These are phyloP conservation scores for Montipora capitata DNA, from an alignment of 92 coral and sea anemone genomes.

Conservation along the genomic window DNA sequence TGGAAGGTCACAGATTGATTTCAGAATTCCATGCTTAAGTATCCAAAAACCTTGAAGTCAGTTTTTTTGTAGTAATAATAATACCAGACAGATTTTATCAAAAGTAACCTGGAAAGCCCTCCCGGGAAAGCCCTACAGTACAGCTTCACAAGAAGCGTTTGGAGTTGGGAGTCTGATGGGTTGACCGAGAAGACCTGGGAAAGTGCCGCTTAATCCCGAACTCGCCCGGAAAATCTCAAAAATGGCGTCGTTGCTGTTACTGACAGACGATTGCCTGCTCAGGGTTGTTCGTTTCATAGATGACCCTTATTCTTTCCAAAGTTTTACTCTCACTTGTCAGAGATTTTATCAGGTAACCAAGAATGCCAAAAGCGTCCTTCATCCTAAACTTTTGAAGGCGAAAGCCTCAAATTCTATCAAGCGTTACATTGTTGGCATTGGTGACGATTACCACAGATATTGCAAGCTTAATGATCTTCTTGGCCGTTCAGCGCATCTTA, in stretches of 20 bases:
- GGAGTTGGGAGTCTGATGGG: too few relatives aligned
- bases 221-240: too few relatives aligned
- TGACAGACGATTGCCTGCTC: constrained; percentile 64
- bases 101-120: too few relatives aligned
- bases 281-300: constrained; percentile 34
- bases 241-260: constrained; percentile 60
- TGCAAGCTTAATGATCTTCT: background rate
- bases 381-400: constrained; percentile 27
- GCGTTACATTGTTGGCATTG: constrained; percentile 7
- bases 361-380: constrained; percentile 40
- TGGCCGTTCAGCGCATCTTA: background rate
- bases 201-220: too few relatives aligned
- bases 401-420: constrained; percentile 68
- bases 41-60: too few relatives aligned
- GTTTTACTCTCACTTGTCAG: constrained; percentile 54
- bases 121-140: too few relatives aligned
- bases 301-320: constrained; percentile 37
- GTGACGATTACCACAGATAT: background rate
- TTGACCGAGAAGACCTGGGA: too few relatives aligned
- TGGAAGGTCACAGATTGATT: too few relatives aligned
- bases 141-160: too few relatives aligned
- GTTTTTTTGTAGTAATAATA: too few relatives aligned
- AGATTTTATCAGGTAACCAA: constrained; percentile 45
- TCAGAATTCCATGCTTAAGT: too few relatives aligned
- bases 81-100: too few relatives aligned